phyloP scores from a whole-genome alignment of 2,888 invertebrate species.

The Chymomyza caudatula region DNA sequence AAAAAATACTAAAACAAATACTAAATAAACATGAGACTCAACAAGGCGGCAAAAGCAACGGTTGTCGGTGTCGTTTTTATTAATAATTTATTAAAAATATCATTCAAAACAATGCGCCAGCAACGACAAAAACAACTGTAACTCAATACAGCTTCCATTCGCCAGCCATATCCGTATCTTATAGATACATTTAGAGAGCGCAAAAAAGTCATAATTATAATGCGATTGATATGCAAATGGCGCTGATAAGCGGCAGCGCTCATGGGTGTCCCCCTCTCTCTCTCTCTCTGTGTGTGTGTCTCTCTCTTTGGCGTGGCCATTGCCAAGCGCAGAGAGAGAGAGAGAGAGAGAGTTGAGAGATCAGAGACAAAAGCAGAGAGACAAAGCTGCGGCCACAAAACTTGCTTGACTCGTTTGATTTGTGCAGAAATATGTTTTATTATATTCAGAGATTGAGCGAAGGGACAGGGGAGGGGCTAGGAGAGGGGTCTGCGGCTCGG shows the following conservation, averaged over 20 bases:
- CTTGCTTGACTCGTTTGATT: slow-evolving; percentile 61
- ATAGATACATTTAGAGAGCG: slow-evolving; percentile 14
- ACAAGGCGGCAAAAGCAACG: not conserved
- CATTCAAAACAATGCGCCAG: not conserved
- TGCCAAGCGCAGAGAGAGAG: not conserved
- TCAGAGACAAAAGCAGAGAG: not conserved
- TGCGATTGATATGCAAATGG: slow-evolving; percentile 68
- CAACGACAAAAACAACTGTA: slow-evolving; percentile 5
- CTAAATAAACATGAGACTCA: slow-evolving; percentile 2
- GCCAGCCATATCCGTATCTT: not conserved
- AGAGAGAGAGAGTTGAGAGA: not conserved
- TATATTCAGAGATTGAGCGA: slow-evolving; percentile 35
- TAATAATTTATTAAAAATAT: slow-evolving; percentile 7
- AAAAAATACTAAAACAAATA: slow-evolving; percentile 3
- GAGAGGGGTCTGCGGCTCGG: not conserved
- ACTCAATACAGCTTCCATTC: slow-evolving; percentile 3
- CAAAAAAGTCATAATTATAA: slow-evolving; percentile 47
- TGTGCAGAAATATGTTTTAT: slow-evolving; percentile 69
- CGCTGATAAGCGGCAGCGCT: slow-evolving; percentile 41
- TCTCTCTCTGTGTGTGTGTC: slow-evolving; percentile 12
- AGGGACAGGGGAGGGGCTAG: not conserved
- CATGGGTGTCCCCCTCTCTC: slow-evolving; percentile 16
- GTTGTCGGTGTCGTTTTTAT: slow-evolving; percentile 29
- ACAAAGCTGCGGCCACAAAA: slow-evolving; percentile 26
- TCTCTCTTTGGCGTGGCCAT: not conserved